Base-by-base conservation (phyloP, 2,113 vertebrate species). In the Empidonax traillii region DNA sequence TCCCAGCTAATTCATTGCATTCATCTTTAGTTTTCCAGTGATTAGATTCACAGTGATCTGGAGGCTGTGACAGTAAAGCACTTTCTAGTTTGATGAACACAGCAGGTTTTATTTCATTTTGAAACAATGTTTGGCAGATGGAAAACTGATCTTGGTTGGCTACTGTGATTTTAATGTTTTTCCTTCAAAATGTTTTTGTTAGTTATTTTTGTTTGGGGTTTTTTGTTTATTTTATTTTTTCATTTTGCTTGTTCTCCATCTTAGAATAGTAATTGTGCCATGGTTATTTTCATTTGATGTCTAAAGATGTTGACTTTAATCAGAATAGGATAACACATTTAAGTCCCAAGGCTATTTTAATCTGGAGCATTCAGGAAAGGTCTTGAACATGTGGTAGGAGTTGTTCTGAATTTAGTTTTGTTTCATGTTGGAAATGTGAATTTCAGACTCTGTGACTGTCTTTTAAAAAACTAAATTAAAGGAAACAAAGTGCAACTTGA, bases 21-120 rank as follows among this genome's bases (percentile, higher is more conserved):
- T 51, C 3, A 35, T 88, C 46, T 92, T 95, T 56, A 51, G 37
- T 85, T 94, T 84, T 61, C 11, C 44, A 49, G 59, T 89, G 74
- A 85, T 89, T 94, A 93, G 62, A 68, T 96, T 82, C 85, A 69
- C 44, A 81, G 52, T 74, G 73, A 79, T 87, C 53, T 91, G 23
- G 30, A 95, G 67, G 35, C 39, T 28, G 51, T 72, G 68, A 28
- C 46, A 94, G 71, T 79, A 87, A 86, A 86, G 11, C 9, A 56
- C 30, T 85, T 94, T 61, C 44, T 49, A 43, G 49, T 89, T 89
- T 91, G 77, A 91, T 88, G 73, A 91, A 85, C 53, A 85, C 87
- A 93, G 46, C 37, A 72, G 46, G 11, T 61, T 92, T 96, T 90
- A 73, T 92, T 95, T 90, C 35, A 59, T 75, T 66, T 33, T 63